These are phyloP conservation scores for Caenorhabditis elegans DNA, from an alignment of 1,140 invertebrate genomes.

Conservation along the genomic window DNA sequence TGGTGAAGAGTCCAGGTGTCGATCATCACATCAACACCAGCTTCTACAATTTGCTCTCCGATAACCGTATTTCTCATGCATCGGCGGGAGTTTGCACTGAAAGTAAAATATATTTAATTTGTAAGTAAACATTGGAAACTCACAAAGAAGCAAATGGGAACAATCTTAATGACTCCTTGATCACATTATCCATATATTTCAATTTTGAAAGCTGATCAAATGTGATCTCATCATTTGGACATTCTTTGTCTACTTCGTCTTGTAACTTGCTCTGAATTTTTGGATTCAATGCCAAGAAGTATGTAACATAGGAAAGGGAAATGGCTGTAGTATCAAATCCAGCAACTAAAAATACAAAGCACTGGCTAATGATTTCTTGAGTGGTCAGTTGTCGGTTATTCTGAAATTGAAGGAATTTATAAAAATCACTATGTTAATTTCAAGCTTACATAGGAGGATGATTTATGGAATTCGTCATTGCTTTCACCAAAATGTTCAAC, in stretches of 20 bases:
- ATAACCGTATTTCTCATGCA: conserved; percentile 59
- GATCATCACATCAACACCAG: conserved; percentile 63
- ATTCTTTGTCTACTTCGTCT: conserved; percentile 71
- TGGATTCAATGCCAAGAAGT: conserved; percentile 73
- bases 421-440: no score
- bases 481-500: not conserved
- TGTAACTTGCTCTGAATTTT: conserved; percentile 72
- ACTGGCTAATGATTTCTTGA: conserved; percentile 68
- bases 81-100: conserved; percentile 53
- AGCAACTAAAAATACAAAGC: conserved; percentile 68
- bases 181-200: conserved; percentile 55
- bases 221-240: conserved; percentile 51
- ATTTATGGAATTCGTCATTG: not conserved
- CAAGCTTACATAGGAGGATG: not conserved
- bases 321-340: conserved; percentile 77
- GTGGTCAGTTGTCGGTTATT: conserved; percentile 59
- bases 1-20: conserved; percentile 67
- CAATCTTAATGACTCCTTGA: conserved; percentile 60
- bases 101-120: conserved; percentile 3
- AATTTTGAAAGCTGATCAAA: conserved; percentile 59
- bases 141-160: conserved; percentile 55
- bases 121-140: not conserved
- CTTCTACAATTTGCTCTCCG: conserved; percentile 60
- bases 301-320: conserved; percentile 73
- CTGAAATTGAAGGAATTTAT: not conserved